Percentiles rank a stretch among this genome's conserved stretches.
Evolutionary conservation across 2,888 invertebrate genomes (phyloP).

Genomic region (Diloba caeruleocephala): DNA sequence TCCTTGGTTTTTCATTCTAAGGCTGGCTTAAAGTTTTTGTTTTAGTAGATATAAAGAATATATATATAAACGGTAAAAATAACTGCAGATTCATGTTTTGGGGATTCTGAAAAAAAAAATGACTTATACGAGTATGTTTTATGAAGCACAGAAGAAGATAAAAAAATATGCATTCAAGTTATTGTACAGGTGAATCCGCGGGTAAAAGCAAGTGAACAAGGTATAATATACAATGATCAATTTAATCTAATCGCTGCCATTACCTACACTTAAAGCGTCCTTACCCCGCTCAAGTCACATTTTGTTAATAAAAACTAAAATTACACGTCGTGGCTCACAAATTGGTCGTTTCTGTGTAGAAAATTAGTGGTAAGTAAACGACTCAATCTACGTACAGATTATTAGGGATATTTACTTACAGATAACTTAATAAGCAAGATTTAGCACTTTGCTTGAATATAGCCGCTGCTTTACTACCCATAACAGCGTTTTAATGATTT

Average conservation of each 20-base stretch:
- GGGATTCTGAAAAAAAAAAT: no score
- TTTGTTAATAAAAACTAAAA: constrained; percentile 51
- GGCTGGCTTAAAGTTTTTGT: no score
- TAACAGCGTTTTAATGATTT: constrained; percentile 68
- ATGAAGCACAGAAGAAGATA: neutral
- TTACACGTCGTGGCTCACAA: constrained; percentile 49
- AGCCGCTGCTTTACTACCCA: constrained; percentile 66
- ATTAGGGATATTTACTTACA: constrained; percentile 68
- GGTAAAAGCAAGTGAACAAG: constrained; percentile 18
- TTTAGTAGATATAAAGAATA: no score
- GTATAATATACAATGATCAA: constrained; percentile 33
- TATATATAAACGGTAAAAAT: no score
- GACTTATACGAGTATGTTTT: no score
- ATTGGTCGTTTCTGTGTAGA: constrained; percentile 56
- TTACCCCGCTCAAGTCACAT: constrained; percentile 31
- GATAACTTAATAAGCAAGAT: constrained; percentile 73
- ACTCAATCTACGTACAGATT: constrained; percentile 62
- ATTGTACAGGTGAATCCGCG: neutral
- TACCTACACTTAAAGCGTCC: constrained; percentile 40
- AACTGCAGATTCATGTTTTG: no score
- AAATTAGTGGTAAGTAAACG: constrained; percentile 58
- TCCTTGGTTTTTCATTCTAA: no score
- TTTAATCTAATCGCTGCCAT: constrained; percentile 48
- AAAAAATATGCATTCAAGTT: neutral
- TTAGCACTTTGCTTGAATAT: constrained; percentile 64